These are phyloP conservation scores for Cyprinella venusta DNA, from an alignment of 2,797 vertebrate species.

Conservation along the genomic window DNA sequence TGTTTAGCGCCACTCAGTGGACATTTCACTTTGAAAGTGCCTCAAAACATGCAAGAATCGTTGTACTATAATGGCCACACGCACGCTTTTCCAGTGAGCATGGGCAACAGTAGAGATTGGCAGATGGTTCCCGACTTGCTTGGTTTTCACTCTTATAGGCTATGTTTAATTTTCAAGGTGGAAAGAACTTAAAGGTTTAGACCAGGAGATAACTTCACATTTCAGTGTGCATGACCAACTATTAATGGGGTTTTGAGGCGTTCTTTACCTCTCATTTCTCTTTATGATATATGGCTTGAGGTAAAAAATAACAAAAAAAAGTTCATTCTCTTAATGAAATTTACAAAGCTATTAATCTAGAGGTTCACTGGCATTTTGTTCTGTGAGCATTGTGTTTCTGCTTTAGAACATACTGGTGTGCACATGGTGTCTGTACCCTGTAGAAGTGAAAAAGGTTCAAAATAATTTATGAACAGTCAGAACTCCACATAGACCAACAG, in stretches of 20 bases:
- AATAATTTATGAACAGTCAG: not conserved
- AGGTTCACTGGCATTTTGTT: not conserved
- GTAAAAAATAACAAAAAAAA: not conserved
- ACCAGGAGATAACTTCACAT: not conserved
- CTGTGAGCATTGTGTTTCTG: not conserved
- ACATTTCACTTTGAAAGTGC: not conserved
- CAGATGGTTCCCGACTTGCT: not conserved
- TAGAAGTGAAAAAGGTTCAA: not conserved
- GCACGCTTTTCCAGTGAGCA: not conserved
- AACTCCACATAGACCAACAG: conserved; percentile 35
- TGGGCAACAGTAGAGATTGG: not conserved
- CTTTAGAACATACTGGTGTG: not conserved
- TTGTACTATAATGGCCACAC: not conserved
- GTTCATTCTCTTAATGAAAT: not conserved
- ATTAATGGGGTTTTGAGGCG: not conserved
- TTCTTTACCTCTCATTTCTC: not conserved
- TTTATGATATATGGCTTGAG: not conserved
- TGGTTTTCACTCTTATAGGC: not conserved
- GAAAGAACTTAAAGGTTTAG: not conserved
- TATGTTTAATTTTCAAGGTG: not conserved
- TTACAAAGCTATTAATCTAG: not conserved
- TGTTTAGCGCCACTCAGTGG: not conserved
- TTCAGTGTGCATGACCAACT: not conserved
- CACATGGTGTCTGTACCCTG: not conserved
- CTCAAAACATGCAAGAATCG: not conserved